A percentile compares a stretch with the other conserved stretches of the same genome.
Evolutionary conservation across 2,888 invertebrate species (phyloP).

Genomic region (Leucophenga montana): DNA sequence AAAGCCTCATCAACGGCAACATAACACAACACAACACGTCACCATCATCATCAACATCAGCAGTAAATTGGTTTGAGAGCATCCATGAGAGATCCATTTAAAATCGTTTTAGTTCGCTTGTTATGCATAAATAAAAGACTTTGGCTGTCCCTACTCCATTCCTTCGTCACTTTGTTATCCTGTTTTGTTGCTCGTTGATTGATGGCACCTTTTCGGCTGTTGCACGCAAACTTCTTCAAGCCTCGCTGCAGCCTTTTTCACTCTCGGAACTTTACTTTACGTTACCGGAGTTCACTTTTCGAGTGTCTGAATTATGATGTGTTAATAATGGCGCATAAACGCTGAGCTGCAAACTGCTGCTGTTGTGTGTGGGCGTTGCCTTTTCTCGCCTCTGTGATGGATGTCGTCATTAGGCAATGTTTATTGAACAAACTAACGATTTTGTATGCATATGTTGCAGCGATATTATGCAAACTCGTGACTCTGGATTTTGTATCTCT

Average conservation of each 20-base stretch:
- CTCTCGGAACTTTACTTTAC: conserved; percentile 24
- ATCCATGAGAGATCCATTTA: conserved; percentile 54
- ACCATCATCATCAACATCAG: conserved; percentile 38
- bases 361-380: conserved; percentile 28
- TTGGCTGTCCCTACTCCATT: conserved; percentile 3
- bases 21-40: no score
- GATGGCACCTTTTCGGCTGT: conserved; percentile 57
- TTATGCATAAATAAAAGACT: conserved; percentile 69
- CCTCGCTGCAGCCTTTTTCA: conserved; percentile 17
- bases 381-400: conserved; percentile 29
- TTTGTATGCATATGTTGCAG: conserved; percentile 5
- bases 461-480: no score
- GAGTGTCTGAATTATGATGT: conserved; percentile 66
- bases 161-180: conserved; percentile 58
- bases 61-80: no score
- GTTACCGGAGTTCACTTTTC: conserved; percentile 40
- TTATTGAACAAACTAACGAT: neutral
- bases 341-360: conserved; percentile 47
- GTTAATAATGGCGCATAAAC: conserved; percentile 69
- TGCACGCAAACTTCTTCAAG: conserved; percentile 26
- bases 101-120: conserved; percentile 67
- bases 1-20: conserved; percentile 40
- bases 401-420: conserved; percentile 7
- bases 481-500: no score
- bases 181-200: conserved; percentile 52